Evolutionary conservation across 1,140 invertebrate species (phyloP).

Genomic region (Brachionus rotundiformis): DNA sequence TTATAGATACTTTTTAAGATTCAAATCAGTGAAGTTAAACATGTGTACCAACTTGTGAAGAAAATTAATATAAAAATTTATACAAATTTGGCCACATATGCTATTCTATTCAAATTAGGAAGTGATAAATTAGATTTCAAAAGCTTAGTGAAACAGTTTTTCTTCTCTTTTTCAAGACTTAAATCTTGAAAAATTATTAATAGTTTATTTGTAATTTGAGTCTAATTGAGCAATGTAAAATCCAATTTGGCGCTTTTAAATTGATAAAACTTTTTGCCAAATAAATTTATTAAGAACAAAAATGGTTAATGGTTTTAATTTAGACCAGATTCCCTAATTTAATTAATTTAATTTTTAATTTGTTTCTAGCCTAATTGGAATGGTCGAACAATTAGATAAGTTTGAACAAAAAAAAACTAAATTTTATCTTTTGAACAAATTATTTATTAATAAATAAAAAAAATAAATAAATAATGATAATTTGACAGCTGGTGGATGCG

Average conservation of each 20-base stretch:
- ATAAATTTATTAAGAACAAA: too few relatives aligned
- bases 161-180: neutral
- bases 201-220: neutral
- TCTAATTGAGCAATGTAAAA: too few relatives aligned
- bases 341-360: too few relatives aligned
- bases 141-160: neutral
- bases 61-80: neutral
- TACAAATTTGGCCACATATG: neutral
- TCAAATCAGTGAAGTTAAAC: neutral
- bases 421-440: too few relatives aligned
- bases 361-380: too few relatives aligned
- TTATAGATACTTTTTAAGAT: too few relatives aligned
- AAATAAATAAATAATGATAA: slow-evolving; percentile 13
- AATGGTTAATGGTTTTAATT: too few relatives aligned
- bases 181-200: neutral
- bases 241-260: too few relatives aligned
- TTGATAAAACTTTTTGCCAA: too few relatives aligned
- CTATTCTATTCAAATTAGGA: neutral
- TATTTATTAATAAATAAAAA: too few relatives aligned
- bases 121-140: neutral
- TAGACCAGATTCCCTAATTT: too few relatives aligned
- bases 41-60: neutral
- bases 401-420: neutral
- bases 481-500: neutral
- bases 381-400: too few relatives aligned